These are phyloP conservation scores for Monodelphis domestica DNA, from an alignment of 2,797 vertebrate species.

Conservation along the genomic window DNA sequence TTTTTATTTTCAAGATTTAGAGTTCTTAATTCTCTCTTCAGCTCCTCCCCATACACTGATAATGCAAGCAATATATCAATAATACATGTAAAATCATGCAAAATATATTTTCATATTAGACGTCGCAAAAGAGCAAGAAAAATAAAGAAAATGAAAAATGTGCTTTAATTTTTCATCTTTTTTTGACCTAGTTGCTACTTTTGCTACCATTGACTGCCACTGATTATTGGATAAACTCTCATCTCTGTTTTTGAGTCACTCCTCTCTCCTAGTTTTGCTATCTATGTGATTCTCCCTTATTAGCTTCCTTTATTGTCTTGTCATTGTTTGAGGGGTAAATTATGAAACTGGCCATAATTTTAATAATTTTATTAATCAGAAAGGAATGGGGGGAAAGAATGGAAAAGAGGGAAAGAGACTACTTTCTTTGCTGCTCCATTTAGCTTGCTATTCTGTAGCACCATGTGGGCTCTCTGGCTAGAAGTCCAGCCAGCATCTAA, in stretches of 20 bases:
- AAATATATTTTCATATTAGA: not conserved
- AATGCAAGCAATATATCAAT: not conserved
- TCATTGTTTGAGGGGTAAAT: too few species aligned
- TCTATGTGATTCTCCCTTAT: too few species aligned
- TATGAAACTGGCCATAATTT: too few species aligned
- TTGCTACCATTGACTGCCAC: not conserved
- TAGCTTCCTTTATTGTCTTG: not conserved
- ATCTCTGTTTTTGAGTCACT: not conserved
- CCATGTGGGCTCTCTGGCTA: too few species aligned
- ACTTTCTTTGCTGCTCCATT: too few species aligned
- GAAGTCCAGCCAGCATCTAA: too few species aligned
- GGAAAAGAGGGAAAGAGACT: too few species aligned
- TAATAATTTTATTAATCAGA: too few species aligned
- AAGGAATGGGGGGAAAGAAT: too few species aligned
- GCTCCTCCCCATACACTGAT: not conserved
- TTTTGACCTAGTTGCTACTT: not conserved
- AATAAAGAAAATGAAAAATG: not conserved
- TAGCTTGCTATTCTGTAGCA: too few species aligned
- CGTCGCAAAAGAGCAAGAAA: not conserved
- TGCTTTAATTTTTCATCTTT: too few species aligned
- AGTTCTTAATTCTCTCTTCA: not conserved
- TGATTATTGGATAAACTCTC: not conserved
- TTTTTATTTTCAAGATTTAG: not conserved
- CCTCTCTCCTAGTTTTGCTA: not conserved
- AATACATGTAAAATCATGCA: not conserved